These are phyloP conservation scores for Boulengeromyrus knoepffleri DNA, from an alignment of 2,113 vertebrate species.

Conservation along the genomic window DNA sequence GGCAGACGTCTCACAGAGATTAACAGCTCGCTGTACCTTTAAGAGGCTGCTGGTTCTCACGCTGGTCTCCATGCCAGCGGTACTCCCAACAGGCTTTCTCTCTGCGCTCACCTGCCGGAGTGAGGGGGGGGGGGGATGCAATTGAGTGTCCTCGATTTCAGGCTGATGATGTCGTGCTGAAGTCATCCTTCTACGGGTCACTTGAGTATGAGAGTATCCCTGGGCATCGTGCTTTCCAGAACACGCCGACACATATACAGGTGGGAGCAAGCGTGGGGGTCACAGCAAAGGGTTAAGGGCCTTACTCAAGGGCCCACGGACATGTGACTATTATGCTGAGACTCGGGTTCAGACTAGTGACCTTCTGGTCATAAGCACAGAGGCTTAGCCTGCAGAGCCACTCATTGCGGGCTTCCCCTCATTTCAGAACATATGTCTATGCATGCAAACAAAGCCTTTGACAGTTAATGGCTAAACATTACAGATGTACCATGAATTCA, in stretches of 20 bases:
- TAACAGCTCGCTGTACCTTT: slow-evolving; percentile 57
- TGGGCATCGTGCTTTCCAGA: neutral
- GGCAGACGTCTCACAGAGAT: neutral
- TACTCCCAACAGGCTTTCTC: slow-evolving; percentile 76
- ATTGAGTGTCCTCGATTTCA: neutral
- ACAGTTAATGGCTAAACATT: neutral
- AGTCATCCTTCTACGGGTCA: neutral
- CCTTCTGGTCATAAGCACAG: neutral
- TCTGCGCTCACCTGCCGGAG: slow-evolving; percentile 73
- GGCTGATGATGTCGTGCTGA: neutral
- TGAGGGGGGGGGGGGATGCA: neutral
- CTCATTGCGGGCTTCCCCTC: neutral
- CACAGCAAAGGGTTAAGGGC: neutral
- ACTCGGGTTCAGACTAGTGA: neutral
- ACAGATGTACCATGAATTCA: neutral
- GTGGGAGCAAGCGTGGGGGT: neutral
- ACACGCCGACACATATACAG: neutral
- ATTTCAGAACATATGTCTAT: neutral
- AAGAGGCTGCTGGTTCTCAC: slow-evolving; percentile 80
- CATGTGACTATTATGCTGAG: neutral
- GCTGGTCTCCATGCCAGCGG: slow-evolving; percentile 84
- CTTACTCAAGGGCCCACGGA: neutral
- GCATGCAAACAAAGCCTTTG: neutral
- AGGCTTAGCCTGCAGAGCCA: neutral
- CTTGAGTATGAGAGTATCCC: neutral